Evolutionary conservation across 2,113 vertebrate species (phyloP), one percentile per base, ranked within the genome.

Genomic region (Tetraodon nigroviridis): DNA sequence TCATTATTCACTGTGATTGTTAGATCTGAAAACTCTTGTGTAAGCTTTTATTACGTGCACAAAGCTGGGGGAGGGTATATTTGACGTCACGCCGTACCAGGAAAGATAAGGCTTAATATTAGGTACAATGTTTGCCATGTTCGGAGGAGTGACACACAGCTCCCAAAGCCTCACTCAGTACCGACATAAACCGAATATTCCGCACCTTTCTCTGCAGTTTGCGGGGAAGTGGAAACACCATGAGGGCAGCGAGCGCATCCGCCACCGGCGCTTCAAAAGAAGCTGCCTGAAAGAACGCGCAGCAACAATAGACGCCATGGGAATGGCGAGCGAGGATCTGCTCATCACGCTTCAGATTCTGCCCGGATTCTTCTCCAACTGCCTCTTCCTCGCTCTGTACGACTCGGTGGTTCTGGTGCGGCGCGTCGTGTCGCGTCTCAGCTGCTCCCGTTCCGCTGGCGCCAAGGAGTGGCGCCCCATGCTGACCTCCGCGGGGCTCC

Each of bases 291-390:
- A 37, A 37, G 32, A 37, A 37, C 47, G 29, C 12, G 12, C 6
- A 20, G 14, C 27, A 7, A 50, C 50, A 52, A 51, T 45, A 55
- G 42, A 22, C 12, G 56, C 42, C 1, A 98, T 98, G 96, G 92
- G 93, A 56, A 90, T 92, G 86, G 90, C 94, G 71, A 93, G 95
- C 55, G 92, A 93, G 85, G 94, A 98, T 88, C 87, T 98, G 90
- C 82, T 96, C 75, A 93, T 97, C 76, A 94, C 94, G 49, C 92
- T 99, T 67, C 96, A 97, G 86, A 98, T 99, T 51, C 86, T 99
- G 78, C 96, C 96, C 17, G 93, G 94, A 10, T 98, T 99, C 87
- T 97, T 99, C 85, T 98, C 96, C 73, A 99, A 97, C 87, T 99
- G 95, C 83, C 92, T 99, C 29, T 98, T 99, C 85, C 91, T 98